Evolutionary conservation across 2,888 invertebrate species (phyloP).

Genomic region (Aporophyla lueneburgensis): DNA sequence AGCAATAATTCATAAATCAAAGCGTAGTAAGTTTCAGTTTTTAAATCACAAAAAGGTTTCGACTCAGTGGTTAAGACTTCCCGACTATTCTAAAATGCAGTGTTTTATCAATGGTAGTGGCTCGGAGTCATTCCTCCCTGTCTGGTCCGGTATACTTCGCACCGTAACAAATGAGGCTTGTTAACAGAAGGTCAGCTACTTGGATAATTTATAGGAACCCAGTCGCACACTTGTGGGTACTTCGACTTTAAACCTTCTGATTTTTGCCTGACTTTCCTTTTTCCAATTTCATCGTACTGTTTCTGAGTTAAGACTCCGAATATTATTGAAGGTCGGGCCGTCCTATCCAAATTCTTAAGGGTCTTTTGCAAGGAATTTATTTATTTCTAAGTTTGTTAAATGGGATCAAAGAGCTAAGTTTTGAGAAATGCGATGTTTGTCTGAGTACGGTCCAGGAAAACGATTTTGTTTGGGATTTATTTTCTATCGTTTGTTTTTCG

Average conservation of each 20-base stretch:
- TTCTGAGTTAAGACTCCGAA: constrained; percentile 31
- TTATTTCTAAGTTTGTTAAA: constrained; percentile 50
- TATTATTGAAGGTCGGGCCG: constrained; percentile 19
- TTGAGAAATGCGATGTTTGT: constrained; percentile 44
- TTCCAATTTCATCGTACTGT: constrained; percentile 3
- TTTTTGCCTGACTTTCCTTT: constrained; percentile 12
- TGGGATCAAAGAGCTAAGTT: constrained; percentile 59
- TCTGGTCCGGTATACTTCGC: constrained; percentile 71
- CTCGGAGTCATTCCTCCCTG: constrained; percentile 70
- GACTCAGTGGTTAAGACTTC: constrained; percentile 22
- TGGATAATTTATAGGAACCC: constrained; percentile 81
- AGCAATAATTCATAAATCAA: not conserved
- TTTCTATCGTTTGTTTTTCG: constrained; percentile 11
- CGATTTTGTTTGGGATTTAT: constrained; percentile 25
- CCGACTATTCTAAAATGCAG: constrained; percentile 46
- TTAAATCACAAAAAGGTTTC: constrained; percentile 33
- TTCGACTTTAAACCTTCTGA: constrained; percentile 20
- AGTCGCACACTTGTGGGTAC: constrained; percentile 27
- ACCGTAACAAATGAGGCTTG: constrained; percentile 82
- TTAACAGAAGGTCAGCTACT: constrained; percentile 82
- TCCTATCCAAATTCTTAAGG: constrained; percentile 33
- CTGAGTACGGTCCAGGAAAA: constrained; percentile 27
- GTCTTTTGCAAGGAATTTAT: constrained; percentile 29
- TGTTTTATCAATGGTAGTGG: constrained; percentile 61
- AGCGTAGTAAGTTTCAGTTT: not conserved